Base-by-base conservation (phyloP, 1,140 invertebrate species). In the Procambarus clarkii region DNA sequence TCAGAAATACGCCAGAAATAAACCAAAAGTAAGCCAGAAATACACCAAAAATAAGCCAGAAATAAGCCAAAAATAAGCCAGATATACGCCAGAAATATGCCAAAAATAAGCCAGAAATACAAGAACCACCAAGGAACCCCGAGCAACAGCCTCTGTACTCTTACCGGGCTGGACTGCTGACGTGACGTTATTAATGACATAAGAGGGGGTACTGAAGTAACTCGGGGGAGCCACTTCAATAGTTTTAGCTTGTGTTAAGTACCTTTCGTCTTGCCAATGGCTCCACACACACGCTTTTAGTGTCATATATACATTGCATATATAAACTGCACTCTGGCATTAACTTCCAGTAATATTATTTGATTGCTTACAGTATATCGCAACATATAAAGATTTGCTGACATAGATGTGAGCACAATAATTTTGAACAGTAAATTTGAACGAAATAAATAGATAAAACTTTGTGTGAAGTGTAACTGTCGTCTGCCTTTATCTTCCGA, bases 401-500 rank as follows among this genome's bases (percentile, higher is more conserved):
- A n/a, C 15, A 69, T 34, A 74, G 34, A 74, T 21, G 5, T 34
- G 0, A 74, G 24, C 7, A 74, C 4, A 74, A 74, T 8, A 44
- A 54, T 34, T 9, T 74, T 74, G n/a, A 74, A 5, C 7, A 5
- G 8, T 34, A 34, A 3, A 21, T 0, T 24, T 11, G 69, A 74
- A 74, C 69, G 69, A 74, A 44, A 74, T 18, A 74, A 9, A 34
- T 8, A 24, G 7, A 34, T 34, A 5, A 2, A 34, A 74, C 4
- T 71, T 8, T 8, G 11, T 34, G 69, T 34, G 69, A 34, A 34
- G 7, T 24, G 7, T 74, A 34, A 74, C 69, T 74, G 69, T 34
- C 69, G 69, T 74, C 2, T 74, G n/a, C 69, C 69, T 74, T 74
- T 74, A 74, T 34, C 69, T 74, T 74, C 69, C 69, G 69, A 74